Percentiles rank a stretch among this genome's conserved stretches.
Evolutionary conservation across 2,888 invertebrate genomes (phyloP).

Genomic region (Synanthedon vespiformis): DNA sequence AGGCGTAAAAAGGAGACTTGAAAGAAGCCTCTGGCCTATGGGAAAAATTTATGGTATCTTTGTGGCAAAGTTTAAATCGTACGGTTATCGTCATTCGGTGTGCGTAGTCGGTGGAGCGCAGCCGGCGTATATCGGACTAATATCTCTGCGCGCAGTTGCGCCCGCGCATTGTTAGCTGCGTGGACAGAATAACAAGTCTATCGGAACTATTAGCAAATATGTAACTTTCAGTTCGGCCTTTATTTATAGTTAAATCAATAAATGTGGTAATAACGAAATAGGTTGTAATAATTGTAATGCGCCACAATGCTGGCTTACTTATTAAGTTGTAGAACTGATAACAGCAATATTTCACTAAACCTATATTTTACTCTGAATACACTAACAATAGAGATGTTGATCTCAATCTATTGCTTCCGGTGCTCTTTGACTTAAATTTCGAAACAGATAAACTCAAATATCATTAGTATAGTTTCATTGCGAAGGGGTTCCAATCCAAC

Average conservation of each 20-base stretch:
- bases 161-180: conserved; percentile 58
- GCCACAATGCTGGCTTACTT: background rate
- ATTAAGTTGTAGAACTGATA: too few relatives aligned
- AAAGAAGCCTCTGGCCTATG: conserved; percentile 41
- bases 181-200: conserved; percentile 57
- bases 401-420: too few relatives aligned
- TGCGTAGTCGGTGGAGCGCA: conserved; percentile 33
- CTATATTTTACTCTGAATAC: too few relatives aligned
- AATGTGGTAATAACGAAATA: background rate
- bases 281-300: background rate
- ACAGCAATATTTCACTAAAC: too few relatives aligned
- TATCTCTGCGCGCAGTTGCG: conserved; percentile 30
- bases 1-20: conserved; percentile 30
- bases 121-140: conserved; percentile 38
- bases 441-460: too few relatives aligned
- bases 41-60: conserved; percentile 38
- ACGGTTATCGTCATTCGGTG: conserved; percentile 48
- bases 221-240: conserved; percentile 39
- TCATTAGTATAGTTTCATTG: too few relatives aligned
- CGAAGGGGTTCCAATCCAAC: background rate
- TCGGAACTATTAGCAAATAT: conserved; percentile 55
- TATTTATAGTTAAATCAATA: conserved; percentile 19
- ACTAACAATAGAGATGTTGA: too few relatives aligned
- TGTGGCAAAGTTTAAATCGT: conserved; percentile 19
- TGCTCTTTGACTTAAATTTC: too few relatives aligned